A percentile compares a stretch with the other conserved stretches of the same genome.
Evolutionary conservation across 2,113 vertebrate species (phyloP).

Genomic region (Bungarus multicinctus): DNA sequence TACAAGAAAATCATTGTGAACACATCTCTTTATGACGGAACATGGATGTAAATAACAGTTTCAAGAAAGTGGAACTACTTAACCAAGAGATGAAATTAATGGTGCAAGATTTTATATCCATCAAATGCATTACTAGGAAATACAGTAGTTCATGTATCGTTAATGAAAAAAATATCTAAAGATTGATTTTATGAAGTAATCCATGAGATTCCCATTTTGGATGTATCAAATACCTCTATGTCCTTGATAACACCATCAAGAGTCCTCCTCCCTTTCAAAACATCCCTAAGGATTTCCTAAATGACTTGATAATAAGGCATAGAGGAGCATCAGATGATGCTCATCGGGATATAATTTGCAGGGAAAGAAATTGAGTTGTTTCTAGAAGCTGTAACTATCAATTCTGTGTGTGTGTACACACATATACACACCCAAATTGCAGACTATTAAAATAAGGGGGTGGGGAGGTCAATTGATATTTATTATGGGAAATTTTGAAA

Average conservation of each 20-base stretch:
- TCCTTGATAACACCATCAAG: slow-evolving; percentile 16
- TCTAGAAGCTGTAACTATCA: slow-evolving; percentile 37
- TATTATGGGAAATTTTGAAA: slow-evolving; percentile 28
- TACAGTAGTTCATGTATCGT: background rate
- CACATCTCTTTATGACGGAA: slow-evolving; percentile 29
- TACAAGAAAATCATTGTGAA: background rate
- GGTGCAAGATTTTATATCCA: background rate
- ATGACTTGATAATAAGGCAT: slow-evolving; percentile 23
- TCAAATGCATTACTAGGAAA: background rate
- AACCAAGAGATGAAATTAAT: slow-evolving; percentile 12
- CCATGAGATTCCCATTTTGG: background rate
- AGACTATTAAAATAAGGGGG: slow-evolving; percentile 28
- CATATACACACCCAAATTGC: slow-evolving; percentile 25
- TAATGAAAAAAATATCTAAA: slow-evolving; percentile 6
- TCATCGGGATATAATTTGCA: slow-evolving; percentile 36
- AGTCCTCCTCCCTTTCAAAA: background rate
- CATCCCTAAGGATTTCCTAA: slow-evolving; percentile 22
- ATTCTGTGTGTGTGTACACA: slow-evolving; percentile 37
- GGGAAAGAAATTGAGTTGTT: slow-evolving; percentile 1
- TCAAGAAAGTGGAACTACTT: slow-evolving; percentile 41
- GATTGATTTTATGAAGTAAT: slow-evolving; percentile 26
- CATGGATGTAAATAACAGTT: slow-evolving; percentile 44
- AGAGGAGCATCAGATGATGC: background rate
- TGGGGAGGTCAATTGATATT: slow-evolving; percentile 15
- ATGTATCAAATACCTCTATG: background rate